Percentiles rank a stretch among this genome's conserved stretches.
Evolutionary conservation across 1,140 invertebrate species (phyloP).

Genomic region (Drosophila nebulosa): DNA sequence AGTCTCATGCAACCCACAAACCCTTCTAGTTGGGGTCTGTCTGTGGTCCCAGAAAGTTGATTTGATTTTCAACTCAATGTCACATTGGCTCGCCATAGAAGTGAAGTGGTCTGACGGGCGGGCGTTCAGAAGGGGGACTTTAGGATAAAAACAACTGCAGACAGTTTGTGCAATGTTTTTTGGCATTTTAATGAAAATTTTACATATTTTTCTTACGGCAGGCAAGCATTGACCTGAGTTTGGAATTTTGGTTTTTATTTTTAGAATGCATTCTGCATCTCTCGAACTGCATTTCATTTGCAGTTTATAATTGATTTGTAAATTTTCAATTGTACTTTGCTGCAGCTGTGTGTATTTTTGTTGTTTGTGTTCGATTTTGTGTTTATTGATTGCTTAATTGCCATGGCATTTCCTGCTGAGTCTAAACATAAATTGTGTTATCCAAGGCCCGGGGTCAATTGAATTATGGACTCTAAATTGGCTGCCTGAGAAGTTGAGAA

Average conservation of each 20-base stretch:
- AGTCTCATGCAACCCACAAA: neutral
- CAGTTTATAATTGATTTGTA: constrained; percentile 35
- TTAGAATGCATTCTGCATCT: neutral
- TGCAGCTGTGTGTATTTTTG: neutral
- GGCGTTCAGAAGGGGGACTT: no score
- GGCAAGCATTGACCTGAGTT: constrained; percentile 23
- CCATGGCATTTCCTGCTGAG: constrained; percentile 7
- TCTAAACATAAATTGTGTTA: neutral
- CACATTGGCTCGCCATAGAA: constrained; percentile 11
- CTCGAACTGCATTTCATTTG: constrained; percentile 26
- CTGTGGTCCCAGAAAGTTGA: constrained; percentile 38
- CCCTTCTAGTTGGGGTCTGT: neutral
- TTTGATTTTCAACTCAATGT: constrained; percentile 56
- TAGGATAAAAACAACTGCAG: constrained; percentile 12
- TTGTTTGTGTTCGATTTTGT: neutral
- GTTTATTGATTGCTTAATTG: constrained; percentile 17
- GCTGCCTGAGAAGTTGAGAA: neutral
- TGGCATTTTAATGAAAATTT: constrained; percentile 37
- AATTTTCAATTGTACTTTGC: constrained; percentile 11
- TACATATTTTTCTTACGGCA: neutral
- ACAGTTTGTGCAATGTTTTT: constrained; percentile 14
- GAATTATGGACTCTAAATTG: neutral
- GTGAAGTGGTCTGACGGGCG: neutral
- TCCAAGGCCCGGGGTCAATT: neutral
- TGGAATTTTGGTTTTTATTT: constrained; percentile 2